These are phyloP conservation scores for Xestia rhomboidea DNA, from an alignment of 2,888 invertebrate species.

Conservation along the genomic window DNA sequence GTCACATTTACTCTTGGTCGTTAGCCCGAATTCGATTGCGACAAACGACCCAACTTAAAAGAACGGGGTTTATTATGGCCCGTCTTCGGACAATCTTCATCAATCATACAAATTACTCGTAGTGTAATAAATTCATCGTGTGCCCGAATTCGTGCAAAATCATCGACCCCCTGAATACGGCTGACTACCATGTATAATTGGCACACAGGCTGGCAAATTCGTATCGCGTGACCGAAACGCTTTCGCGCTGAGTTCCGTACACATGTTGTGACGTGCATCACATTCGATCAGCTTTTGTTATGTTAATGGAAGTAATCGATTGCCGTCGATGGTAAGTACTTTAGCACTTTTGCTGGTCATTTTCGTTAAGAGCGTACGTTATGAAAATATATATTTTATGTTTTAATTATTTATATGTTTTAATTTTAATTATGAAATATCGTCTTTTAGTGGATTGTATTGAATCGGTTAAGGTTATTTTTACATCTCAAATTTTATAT, in stretches of 20 bases:
- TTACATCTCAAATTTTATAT: too few relatives aligned
- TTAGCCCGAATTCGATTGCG: not conserved
- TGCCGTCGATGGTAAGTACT: not conserved
- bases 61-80: not conserved
- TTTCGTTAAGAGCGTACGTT: not conserved
- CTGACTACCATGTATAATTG: too few relatives aligned
- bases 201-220: not conserved
- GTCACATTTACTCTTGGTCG: not conserved
- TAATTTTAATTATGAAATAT: not conserved
- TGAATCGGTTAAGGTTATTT: too few relatives aligned
- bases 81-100: too few relatives aligned
- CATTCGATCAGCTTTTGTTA: slow-evolving; percentile 5
- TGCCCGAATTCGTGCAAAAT: too few relatives aligned
- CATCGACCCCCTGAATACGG: not conserved
- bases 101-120: not conserved
- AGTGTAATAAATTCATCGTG: not conserved
- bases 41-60: not conserved
- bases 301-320: slow-evolving; percentile 17
- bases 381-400: not conserved
- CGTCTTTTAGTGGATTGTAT: not conserved
- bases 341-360: not conserved
- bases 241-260: not conserved
- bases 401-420: not conserved
- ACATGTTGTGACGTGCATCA: slow-evolving; percentile 2
- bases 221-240: not conserved